These are phyloP conservation scores for Eilema sororculum DNA, from an alignment of 2,888 invertebrate species.

Conservation along the genomic window DNA sequence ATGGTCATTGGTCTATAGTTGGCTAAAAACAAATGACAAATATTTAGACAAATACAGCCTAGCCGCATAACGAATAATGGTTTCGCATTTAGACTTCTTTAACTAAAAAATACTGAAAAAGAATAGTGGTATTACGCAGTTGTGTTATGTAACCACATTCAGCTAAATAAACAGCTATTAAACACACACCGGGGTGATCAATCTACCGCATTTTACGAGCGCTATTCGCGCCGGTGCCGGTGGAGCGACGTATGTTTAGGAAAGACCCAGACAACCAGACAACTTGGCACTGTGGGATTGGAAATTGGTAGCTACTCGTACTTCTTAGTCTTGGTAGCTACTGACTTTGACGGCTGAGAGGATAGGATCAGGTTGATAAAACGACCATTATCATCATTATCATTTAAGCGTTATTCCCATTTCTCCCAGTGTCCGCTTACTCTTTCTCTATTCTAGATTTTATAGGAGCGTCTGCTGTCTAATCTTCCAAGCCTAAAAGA, in stretches of 20 bases:
- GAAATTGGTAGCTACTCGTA: constrained; percentile 5
- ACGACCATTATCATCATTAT: too few species aligned
- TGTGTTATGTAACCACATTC: constrained; percentile 11
- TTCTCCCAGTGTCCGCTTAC: too few species aligned
- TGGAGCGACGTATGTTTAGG: neutral
- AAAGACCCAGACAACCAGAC: neutral
- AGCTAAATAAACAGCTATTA: neutral
- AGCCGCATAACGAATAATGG: too few species aligned
- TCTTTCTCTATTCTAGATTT: too few species aligned
- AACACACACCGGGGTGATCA: neutral
- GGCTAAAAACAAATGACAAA: too few species aligned
- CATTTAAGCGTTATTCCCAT: too few species aligned
- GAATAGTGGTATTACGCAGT: neutral
- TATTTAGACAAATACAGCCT: too few species aligned
- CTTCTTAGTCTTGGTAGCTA: constrained; percentile 8
- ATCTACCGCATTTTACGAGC: neutral
- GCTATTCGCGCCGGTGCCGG: neutral
- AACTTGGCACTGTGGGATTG: neutral
- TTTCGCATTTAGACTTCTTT: neutral
- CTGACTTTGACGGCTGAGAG: too few species aligned
- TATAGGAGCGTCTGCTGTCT: too few species aligned
- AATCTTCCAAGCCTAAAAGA: too few species aligned
- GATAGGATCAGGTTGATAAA: too few species aligned
- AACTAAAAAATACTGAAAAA: neutral
- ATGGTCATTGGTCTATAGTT: too few species aligned